These are phyloP conservation scores for Taenioides sp. DNA, from an alignment of 2,797 vertebrate genomes.

Conservation along the genomic window DNA sequence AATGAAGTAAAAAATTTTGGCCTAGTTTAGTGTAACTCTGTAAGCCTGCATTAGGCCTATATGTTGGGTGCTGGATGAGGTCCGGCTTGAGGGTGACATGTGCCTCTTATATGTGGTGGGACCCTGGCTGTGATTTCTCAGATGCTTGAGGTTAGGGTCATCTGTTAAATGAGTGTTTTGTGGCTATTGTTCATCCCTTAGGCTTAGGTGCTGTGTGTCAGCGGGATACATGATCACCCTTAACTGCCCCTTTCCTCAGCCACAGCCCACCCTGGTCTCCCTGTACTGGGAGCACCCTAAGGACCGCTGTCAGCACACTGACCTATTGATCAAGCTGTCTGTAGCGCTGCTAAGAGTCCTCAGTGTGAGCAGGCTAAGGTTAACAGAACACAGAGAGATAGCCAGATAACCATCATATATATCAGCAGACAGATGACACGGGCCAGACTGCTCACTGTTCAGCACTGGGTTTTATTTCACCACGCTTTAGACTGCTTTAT, in stretches of 20 bases:
- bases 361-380: constrained; percentile 59
- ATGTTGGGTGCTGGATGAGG: background rate
- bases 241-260: constrained; percentile 54
- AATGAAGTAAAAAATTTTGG: background rate
- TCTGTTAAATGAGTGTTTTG: constrained; percentile 59
- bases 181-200: constrained; percentile 41
- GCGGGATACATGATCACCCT: constrained; percentile 60
- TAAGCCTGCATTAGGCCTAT: background rate
- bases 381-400: constrained; percentile 66
- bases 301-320: constrained; percentile 69
- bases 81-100: constrained; percentile 5
- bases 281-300: constrained; percentile 47
- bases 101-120: background rate
- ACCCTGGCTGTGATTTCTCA: constrained; percentile 10
- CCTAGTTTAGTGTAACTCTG: background rate
- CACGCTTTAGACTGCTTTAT: constrained; percentile 23
- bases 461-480: constrained; percentile 60
- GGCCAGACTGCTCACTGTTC: constrained; percentile 59
- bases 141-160: constrained; percentile 38
- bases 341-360: constrained; percentile 63
- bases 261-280: constrained; percentile 32
- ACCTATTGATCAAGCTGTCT: constrained; percentile 79
- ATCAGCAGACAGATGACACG: constrained; percentile 58
- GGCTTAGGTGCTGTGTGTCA: constrained; percentile 45
- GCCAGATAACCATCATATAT: constrained; percentile 64